Conservation (phyloP, 2,888 invertebrate species). For the Cyaniris semiargus region DNA sequence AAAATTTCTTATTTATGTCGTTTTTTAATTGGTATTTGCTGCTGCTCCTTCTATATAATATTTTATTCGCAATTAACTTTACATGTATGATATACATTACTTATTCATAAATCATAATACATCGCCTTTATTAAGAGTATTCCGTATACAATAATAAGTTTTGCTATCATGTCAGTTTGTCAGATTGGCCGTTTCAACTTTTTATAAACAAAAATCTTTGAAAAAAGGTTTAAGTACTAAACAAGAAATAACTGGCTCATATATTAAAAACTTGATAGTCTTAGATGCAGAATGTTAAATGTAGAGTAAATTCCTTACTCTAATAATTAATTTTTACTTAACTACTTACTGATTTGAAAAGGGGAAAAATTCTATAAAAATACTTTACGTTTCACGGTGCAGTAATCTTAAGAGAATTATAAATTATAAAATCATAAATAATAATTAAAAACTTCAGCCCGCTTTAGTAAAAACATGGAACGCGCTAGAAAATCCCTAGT, state of each 20-base stretch:
- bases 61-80: too few relatives aligned
- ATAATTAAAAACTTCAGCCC: neutral
- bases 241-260: too few relatives aligned
- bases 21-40: neutral
- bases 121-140: too few relatives aligned
- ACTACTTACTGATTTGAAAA: neutral
- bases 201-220: too few relatives aligned
- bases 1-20: neutral
- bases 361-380: neutral
- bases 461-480: neutral
- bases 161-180: too few relatives aligned
- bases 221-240: too few relatives aligned
- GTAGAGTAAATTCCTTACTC: neutral
- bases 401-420: neutral
- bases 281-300: neutral
- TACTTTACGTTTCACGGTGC: slow-evolving; percentile 4
- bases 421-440: slow-evolving; percentile 5
- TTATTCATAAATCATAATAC: too few relatives aligned
- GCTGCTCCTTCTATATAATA: too few relatives aligned
- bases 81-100: too few relatives aligned
- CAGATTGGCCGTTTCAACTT: too few relatives aligned
- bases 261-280: too few relatives aligned
- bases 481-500: neutral
- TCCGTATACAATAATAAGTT: too few relatives aligned
- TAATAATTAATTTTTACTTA: neutral